Percentiles rank a stretch among this genome's conserved stretches.
phyloP scores from a whole-genome alignment of 1,140 invertebrate genomes.

The Saccostrea glomerata region DNA sequence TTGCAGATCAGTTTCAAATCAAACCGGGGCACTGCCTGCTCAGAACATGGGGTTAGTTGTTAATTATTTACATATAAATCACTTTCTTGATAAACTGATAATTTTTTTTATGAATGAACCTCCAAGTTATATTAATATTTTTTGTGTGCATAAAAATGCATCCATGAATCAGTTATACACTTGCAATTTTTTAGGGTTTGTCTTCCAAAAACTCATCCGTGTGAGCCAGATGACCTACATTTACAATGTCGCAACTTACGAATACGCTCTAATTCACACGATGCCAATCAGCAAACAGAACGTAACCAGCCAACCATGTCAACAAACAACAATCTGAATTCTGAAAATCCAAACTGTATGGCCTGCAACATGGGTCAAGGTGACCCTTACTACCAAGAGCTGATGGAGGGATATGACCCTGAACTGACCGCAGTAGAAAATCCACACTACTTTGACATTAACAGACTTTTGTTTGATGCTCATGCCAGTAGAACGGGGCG shows the following conservation, averaged over 20 bases:
- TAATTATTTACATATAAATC: no score
- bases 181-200: background rate
- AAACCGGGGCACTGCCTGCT: background rate
- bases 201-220: background rate
- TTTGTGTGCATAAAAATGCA: background rate
- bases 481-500: constrained; percentile 50
- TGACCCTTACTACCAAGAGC: constrained; percentile 40
- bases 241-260: background rate
- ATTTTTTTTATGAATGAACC: background rate
- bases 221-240: constrained; percentile 8
- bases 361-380: constrained; percentile 39
- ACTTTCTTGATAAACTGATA: no score
- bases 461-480: constrained; percentile 54
- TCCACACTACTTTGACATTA: constrained; percentile 57
- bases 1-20: constrained; percentile 10
- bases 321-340: constrained; percentile 30
- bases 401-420: constrained; percentile 55
- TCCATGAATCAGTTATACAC: background rate
- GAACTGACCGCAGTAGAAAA: constrained; percentile 56
- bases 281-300: constrained; percentile 32
- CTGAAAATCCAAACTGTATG: constrained; percentile 26
- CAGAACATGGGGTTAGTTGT: constrained; percentile 20
- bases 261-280: background rate
- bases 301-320: background rate
- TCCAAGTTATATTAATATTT: background rate